phyloP scores from a whole-genome alignment of 2,113 vertebrate species.

The Sinocyclocheilus anshuiensis region DNA sequence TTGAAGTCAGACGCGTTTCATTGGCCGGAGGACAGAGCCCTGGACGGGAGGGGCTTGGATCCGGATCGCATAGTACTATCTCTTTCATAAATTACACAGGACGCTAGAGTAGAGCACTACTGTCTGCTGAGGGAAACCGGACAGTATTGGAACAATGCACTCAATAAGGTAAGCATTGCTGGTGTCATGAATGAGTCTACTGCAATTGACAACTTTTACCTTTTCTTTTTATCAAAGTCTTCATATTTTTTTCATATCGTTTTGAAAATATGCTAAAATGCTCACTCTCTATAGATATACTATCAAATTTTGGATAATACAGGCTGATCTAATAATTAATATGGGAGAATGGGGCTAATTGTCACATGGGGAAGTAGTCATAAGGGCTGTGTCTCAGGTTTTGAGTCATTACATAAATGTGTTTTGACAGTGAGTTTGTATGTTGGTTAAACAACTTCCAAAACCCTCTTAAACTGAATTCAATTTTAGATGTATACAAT shows the following conservation, averaged over 20 bases:
- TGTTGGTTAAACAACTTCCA: background rate
- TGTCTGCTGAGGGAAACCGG: constrained; percentile 16
- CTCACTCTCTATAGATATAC: background rate
- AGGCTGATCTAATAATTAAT: background rate
- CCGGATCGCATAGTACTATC: constrained; percentile 1
- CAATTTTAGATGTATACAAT: background rate
- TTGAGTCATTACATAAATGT: background rate
- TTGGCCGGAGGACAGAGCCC: constrained; percentile 10
- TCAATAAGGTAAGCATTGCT: constrained; percentile 48
- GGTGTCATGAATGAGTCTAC: background rate
- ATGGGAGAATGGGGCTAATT: background rate
- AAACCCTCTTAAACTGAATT: background rate
- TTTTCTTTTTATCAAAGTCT: background rate
- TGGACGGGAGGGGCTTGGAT: constrained; percentile 13
- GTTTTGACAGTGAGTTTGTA: background rate
- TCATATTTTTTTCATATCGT: background rate
- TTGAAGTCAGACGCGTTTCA: constrained; percentile 1
- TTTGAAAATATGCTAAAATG: background rate
- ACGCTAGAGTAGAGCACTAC: background rate
- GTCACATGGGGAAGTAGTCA: background rate
- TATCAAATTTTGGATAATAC: background rate
- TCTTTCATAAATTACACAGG: constrained; percentile 32
- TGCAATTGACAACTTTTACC: background rate
- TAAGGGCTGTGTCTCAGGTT: background rate
- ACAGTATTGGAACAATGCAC: constrained; percentile 39